Percentiles rank a stretch among this genome's conserved stretches.
phyloP scores from a whole-genome alignment of 2,797 vertebrate genomes.

The Vespertilio murinus region DNA sequence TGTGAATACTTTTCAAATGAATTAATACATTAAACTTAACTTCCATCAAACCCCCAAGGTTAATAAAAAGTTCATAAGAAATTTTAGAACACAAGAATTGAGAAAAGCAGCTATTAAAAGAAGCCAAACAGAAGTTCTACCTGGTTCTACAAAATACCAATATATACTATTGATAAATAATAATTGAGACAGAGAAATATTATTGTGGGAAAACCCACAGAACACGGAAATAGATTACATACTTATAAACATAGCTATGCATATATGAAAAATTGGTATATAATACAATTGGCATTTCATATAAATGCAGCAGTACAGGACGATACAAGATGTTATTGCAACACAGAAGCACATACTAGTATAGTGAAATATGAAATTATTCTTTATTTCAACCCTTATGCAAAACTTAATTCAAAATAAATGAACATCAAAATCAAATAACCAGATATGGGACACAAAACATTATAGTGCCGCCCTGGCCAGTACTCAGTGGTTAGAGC shows the following conservation, averaged over 20 bases:
- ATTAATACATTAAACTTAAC: background rate
- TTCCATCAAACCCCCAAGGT: background rate
- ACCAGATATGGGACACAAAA: background rate
- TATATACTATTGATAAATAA: background rate
- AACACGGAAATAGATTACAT: background rate
- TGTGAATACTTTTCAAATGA: background rate
- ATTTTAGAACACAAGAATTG: background rate
- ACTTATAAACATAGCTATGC: background rate
- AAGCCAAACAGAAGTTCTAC: background rate
- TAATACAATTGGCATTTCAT: background rate
- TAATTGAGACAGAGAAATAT: background rate
- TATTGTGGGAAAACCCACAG: background rate
- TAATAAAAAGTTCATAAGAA: background rate
- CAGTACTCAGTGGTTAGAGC: background rate
- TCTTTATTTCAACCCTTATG: background rate
- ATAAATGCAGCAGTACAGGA: background rate
- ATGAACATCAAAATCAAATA: background rate
- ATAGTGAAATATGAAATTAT: background rate
- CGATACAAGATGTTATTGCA: background rate
- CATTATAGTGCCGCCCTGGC: background rate
- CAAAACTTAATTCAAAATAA: background rate
- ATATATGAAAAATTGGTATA: background rate
- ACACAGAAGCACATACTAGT: background rate
- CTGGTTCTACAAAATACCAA: background rate
- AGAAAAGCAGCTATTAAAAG: background rate